Percentiles rank a stretch among this genome's conserved stretches.
phyloP scores from a whole-genome alignment of 2,797 vertebrate genomes.

The Arremon aurantiirostris region DNA sequence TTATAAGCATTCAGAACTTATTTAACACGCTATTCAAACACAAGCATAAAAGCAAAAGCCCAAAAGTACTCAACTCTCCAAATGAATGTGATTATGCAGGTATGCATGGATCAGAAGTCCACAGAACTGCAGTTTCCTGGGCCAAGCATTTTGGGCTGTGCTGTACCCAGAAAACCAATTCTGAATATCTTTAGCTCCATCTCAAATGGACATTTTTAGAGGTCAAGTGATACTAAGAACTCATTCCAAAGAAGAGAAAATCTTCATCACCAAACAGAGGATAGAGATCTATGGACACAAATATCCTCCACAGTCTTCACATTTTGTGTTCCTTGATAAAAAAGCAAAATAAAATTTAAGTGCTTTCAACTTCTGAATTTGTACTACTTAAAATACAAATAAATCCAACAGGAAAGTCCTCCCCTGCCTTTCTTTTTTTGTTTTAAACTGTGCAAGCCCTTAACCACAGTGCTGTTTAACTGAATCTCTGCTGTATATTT shows the following conservation, averaged over 20 bases:
- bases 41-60: not conserved
- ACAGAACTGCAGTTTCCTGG: not conserved
- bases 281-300: not conserved
- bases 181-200: not conserved
- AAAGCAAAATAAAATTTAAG: not conserved
- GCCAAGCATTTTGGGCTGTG: not conserved
- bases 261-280: not conserved
- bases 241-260: not conserved
- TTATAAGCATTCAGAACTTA: not conserved
- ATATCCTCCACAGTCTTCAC: not conserved
- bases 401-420: not conserved
- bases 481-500: not conserved
- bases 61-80: not conserved
- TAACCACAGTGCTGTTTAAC: not conserved
- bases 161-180: not conserved
- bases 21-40: not conserved
- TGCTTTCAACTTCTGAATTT: not conserved
- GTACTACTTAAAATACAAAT: not conserved
- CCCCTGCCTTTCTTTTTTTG: rapidly evolving
- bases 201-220: not conserved
- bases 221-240: not conserved
- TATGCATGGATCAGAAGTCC: not conserved
- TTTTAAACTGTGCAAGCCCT: not conserved
- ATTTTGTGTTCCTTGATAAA: not conserved
- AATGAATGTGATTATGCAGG: not conserved